Conservation (phyloP, 2,888 invertebrate genomes). For the Ligdia adustata region DNA sequence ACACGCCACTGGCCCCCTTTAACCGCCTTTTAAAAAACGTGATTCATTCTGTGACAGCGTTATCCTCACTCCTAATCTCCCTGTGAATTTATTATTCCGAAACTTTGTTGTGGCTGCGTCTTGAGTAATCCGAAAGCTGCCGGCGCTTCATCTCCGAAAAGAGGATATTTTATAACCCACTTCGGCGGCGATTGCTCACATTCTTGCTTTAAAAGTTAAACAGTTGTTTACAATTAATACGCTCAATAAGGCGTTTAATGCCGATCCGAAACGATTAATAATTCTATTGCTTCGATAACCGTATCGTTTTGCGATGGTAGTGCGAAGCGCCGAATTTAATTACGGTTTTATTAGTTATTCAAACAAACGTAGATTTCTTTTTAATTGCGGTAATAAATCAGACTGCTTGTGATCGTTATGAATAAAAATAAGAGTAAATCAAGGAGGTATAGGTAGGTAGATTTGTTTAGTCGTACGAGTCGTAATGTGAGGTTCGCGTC, state of each 20-base stretch:
- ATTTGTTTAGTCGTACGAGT: not conserved
- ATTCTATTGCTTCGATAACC: constrained; percentile 29
- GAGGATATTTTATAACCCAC: constrained; percentile 31
- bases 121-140: constrained; percentile 64
- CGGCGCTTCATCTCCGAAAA: constrained; percentile 30
- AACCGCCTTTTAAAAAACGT: constrained; percentile 66
- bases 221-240: constrained; percentile 31
- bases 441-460: constrained; percentile 35
- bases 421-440: constrained; percentile 28
- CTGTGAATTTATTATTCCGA: constrained; percentile 67
- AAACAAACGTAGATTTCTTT: constrained; percentile 41
- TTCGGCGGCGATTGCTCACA: constrained; percentile 30
- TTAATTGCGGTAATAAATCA: constrained; percentile 37
- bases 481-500: constrained; percentile 53
- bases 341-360: constrained; percentile 30
- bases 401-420: constrained; percentile 6
- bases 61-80: constrained; percentile 70
- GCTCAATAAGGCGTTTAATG: constrained; percentile 27
- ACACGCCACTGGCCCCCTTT: constrained; percentile 57
- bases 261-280: constrained; percentile 24
- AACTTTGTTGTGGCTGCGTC: constrained; percentile 68
- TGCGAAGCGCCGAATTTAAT: constrained; percentile 29
- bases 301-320: constrained; percentile 24
- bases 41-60: constrained; percentile 69
- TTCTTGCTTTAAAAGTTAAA: constrained; percentile 27